Evolutionary conservation across 2,113 vertebrate species (phyloP), one percentile per base, ranked within the genome.

Genomic region (Puffinus mauretanicus): DNA sequence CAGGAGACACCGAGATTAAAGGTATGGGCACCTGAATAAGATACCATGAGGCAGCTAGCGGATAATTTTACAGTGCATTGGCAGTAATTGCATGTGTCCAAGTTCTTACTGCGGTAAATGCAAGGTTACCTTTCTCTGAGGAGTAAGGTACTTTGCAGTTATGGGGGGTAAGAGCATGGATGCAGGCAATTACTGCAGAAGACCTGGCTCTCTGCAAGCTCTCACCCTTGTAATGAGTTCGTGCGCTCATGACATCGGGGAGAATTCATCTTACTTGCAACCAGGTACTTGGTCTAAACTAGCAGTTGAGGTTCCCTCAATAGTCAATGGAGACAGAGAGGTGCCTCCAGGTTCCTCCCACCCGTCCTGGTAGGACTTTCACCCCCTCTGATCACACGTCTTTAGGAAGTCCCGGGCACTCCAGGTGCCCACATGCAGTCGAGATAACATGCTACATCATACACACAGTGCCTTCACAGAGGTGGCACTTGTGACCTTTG

Each of bases 1-100:
- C 71, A 66, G 58, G 75, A 77, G 86, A 93, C 58, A 55, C 88
- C 1, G 13, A 87, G 81, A 87, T 95, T 94, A 95, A 87, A 92
- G 75, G 70, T 61, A 22, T 64, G 77, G 81, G 69, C 69, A 73
- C 66, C 87, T 77, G 73, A 91, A 78, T 38, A 69, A 77, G 70
- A 69, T 58, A 73, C 70, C 54, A 38, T 27, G 61, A 73, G 78
- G 87, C 66, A 90, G 42, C 36, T 10, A 40, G 75, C 70, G 61
- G 70, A 54, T 93, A 85, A 77, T 91, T 94, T 79, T 54, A 38
- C 75, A 77, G 49, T 38, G 58, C 58, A 42, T 57, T 61, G 62
- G 65, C 57, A 93, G 49, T 76, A 79, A 82, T 70, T 94, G 66
- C 27, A 20, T 24, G 52, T 64, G 73, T 61, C 57, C 65, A 69